phyloP scores from a whole-genome alignment of 2,888 invertebrate species.

The Caenorhabditis macrosperma region DNA sequence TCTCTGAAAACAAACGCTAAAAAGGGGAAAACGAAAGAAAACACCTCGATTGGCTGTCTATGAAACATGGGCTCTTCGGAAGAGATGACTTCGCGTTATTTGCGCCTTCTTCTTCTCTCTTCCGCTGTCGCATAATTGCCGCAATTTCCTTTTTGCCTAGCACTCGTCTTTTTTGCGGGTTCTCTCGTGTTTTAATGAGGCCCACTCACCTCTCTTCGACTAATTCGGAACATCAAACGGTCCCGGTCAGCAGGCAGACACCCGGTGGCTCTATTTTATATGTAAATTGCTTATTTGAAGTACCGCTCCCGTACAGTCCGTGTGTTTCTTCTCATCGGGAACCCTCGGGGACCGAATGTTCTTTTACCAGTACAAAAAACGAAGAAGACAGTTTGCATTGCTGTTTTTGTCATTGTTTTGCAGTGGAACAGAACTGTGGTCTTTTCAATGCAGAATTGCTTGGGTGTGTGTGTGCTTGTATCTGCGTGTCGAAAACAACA shows the following conservation, averaged over 20 bases:
- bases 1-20: not conserved
- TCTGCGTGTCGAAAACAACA: not conserved
- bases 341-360: not conserved
- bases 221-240: not conserved
- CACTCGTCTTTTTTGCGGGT: not conserved
- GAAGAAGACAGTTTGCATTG: not conserved
- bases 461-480: not conserved
- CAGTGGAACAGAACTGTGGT: not conserved
- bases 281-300: constrained; percentile 6
- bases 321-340: not conserved
- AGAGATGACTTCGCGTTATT: not conserved
- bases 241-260: not conserved
- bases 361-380: not conserved
- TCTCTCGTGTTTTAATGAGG: not conserved
- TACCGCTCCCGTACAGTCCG: not conserved
- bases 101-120: not conserved
- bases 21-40: not conserved
- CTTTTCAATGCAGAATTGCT: not conserved
- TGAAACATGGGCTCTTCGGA: too few species aligned
- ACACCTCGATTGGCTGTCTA: not conserved
- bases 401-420: constrained; percentile 13
- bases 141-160: not conserved
- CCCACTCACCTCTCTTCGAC: not conserved
- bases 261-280: not conserved
- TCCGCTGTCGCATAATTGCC: not conserved